Conservation (phyloP, 2,888 invertebrate species). For the Quadroppia sp. region DNA sequence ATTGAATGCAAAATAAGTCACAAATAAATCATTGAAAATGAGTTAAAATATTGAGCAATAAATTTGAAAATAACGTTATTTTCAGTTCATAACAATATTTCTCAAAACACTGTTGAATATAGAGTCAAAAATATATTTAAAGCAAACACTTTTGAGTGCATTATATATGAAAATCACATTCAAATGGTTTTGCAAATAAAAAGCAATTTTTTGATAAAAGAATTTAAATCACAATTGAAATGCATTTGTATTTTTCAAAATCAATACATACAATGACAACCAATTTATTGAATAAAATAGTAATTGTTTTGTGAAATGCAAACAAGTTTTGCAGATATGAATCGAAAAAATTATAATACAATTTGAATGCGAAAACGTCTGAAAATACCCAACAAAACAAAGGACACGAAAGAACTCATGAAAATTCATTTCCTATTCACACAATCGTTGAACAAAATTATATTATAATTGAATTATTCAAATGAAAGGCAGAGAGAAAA, state of each 20-base stretch:
- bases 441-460: background rate
- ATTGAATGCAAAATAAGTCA: background rate
- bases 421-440: slow-evolving; percentile 13
- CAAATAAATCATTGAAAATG: background rate
- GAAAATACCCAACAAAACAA: background rate
- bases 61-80: background rate
- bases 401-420: background rate
- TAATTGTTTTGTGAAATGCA: background rate
- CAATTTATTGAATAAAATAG: background rate
- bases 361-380: background rate
- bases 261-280: slow-evolving; percentile 1
- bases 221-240: background rate
- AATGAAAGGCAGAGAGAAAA: background rate
- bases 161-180: too few species aligned
- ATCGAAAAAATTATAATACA: background rate
- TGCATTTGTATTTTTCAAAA: background rate
- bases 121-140: background rate
- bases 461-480: background rate
- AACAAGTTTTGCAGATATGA: background rate
- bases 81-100: too few species aligned
- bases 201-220: too few species aligned
- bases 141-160: background rate
- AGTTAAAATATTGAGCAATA: background rate
- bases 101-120: background rate
- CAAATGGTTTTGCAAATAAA: too few species aligned